Conservation (phyloP, 2,797 vertebrate species). For the Microhierax caerulescens region DNA sequence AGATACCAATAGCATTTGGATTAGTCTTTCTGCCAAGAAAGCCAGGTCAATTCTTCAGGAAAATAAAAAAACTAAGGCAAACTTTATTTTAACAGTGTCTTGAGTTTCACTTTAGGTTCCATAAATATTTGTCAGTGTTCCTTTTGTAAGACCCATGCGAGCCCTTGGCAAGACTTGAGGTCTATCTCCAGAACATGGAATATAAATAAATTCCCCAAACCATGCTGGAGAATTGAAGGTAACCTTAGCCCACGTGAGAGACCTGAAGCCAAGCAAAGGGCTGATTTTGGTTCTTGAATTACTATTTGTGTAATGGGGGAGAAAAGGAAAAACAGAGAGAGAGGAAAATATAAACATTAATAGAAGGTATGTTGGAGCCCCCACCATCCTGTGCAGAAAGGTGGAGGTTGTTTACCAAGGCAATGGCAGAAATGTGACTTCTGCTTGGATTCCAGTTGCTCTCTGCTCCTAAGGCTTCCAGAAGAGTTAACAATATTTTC, state of each 20-base stretch:
- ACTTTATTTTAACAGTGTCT: constrained; percentile 77
- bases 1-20: constrained; percentile 67
- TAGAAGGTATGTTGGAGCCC: neutral
- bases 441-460: neutral
- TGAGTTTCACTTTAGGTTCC: constrained; percentile 74
- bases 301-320: neutral
- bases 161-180: constrained; percentile 60
- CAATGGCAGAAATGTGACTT: neutral
- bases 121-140: constrained; percentile 74
- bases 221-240: constrained; percentile 25
- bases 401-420: neutral
- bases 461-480: neutral
- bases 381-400: neutral
- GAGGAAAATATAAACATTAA: neutral
- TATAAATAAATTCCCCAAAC: constrained; percentile 66
- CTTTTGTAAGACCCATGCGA: constrained; percentile 60
- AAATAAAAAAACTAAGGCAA: constrained; percentile 61
- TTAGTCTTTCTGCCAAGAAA: constrained; percentile 62
- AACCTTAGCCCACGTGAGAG: constrained; percentile 29
- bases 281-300: neutral
- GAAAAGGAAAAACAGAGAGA: neutral
- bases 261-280: constrained; percentile 10
- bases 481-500: neutral
- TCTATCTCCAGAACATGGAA: constrained; percentile 61
- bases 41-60: constrained; percentile 67